Evolutionary conservation across 2,888 invertebrate species (phyloP).

Genomic region (Neocrepidodera transversa): DNA sequence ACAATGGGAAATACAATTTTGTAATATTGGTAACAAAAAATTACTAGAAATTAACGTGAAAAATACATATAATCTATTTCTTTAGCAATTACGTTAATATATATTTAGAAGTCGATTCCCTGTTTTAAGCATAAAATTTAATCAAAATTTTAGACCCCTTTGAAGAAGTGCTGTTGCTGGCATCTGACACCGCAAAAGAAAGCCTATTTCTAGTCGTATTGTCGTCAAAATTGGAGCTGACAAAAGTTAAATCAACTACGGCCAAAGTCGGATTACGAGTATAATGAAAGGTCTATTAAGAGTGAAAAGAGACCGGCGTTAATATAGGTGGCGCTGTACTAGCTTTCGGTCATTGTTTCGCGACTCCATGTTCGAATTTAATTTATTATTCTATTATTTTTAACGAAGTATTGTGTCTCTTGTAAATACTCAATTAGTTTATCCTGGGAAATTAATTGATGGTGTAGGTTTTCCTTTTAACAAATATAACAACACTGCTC

Average conservation of each 20-base stretch:
- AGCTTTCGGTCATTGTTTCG: conserved; percentile 31
- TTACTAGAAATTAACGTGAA: no score
- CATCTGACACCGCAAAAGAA: conserved; percentile 39
- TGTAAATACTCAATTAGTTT: conserved; percentile 21
- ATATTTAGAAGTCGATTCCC: no score
- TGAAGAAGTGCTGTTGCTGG: conserved; percentile 14
- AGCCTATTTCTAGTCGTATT: conserved; percentile 50
- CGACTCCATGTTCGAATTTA: conserved; percentile 47
- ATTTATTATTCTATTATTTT: conserved; percentile 57
- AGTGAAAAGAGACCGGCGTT: conserved; percentile 23
- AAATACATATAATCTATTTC: no score
- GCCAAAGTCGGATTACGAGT: conserved; percentile 57
- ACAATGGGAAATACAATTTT: no score
- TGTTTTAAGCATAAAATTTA: background rate
- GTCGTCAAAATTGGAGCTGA: conserved; percentile 53
- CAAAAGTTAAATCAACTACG: conserved; percentile 56
- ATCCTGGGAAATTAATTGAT: conserved; percentile 16
- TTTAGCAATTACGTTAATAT: no score
- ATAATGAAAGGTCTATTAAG: conserved; percentile 60
- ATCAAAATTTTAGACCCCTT: background rate
- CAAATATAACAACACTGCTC: background rate
- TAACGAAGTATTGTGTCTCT: conserved; percentile 34
- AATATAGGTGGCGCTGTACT: conserved; percentile 32
- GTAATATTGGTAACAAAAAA: no score
- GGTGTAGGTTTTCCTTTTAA: background rate